Evolutionary conservation across 2,113 vertebrate species (phyloP).

Genomic region (Rhombomys opimus): DNA sequence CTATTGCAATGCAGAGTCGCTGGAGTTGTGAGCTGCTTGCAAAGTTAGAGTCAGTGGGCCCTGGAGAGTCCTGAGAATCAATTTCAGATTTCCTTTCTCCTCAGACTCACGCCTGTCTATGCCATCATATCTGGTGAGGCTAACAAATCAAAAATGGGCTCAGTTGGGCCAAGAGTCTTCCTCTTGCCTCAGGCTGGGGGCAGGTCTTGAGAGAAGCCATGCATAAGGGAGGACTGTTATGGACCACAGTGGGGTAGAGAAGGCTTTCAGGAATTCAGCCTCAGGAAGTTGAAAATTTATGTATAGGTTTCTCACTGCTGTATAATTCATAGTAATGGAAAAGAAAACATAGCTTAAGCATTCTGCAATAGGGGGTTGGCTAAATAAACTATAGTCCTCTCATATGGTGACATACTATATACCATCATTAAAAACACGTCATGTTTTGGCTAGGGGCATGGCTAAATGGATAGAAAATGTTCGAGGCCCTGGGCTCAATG

Average conservation of each 20-base stretch:
- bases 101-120: neutral
- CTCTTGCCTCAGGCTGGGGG: neutral
- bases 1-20: neutral
- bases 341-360: constrained; percentile 21
- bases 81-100: neutral
- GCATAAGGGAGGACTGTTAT: neutral
- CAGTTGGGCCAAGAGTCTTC: neutral
- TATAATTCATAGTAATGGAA: neutral
- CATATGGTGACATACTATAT: neutral
- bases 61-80: neutral
- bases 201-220: neutral
- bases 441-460: neutral
- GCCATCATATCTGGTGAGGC: neutral
- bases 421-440: neutral
- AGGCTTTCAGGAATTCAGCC: constrained; percentile 14
- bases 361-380: neutral
- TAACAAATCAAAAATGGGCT: neutral
- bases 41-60: neutral
- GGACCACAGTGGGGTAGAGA: neutral
- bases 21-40: neutral
- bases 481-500: neutral
- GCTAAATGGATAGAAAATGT: neutral
- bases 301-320: neutral
- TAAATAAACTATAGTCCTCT: constrained; percentile 14
- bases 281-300: neutral